Base-by-base conservation (phyloP, 2,797 vertebrate genomes). In the Danio kyathit region DNA sequence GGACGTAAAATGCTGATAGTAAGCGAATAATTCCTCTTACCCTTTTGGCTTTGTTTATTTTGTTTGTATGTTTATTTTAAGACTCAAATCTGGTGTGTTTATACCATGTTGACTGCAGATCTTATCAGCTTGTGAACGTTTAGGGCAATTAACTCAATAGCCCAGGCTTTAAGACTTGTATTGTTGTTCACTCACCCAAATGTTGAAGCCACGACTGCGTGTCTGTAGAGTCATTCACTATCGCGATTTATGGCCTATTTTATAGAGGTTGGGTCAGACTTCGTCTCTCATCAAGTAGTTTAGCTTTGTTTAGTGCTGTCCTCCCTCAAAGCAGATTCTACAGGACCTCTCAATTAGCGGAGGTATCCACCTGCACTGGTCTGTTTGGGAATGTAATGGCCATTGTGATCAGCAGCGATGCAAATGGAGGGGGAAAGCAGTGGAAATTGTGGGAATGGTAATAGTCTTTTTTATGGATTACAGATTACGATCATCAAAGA, bases 321-420 rank as follows among this genome's bases (percentile, higher is more conserved):
- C 11, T n/a, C 21, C 48, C 66, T 80, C n/a, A 40, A 40, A 69
- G 57, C 61, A 29, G 54, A 67, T 73, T 38, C 16, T 17, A 63
- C 41, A 51, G 8, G 61, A 67, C 71, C 52, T 71, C 43, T 56
- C 48, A 70, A 49, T 70, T 79, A 87, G 79, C 40, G 73, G 74
- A 79, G 84, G 90, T 89, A 87, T 89, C 85, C 87, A 86, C 89
- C 88, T 87, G 69, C 74, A 14, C 69, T 75, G n/a, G 82, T 87
- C 90, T 88, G 87, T 88, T 88, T 90, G 91, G 92, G 90, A 90
- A 93, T 92, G 88, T 92, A 86, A 92, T 78, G 44, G 85, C 89
- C 85, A 63, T 10, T 56, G 85, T 69, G 76, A 88, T 87, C 85
- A 80, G 61, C 74, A 51, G 87, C 84, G 82, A 92, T 92, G 72